Evolutionary conservation across 1,140 invertebrate genomes (phyloP), one percentile per base, ranked within the genome.

Genomic region (Procambarus virginalis): DNA sequence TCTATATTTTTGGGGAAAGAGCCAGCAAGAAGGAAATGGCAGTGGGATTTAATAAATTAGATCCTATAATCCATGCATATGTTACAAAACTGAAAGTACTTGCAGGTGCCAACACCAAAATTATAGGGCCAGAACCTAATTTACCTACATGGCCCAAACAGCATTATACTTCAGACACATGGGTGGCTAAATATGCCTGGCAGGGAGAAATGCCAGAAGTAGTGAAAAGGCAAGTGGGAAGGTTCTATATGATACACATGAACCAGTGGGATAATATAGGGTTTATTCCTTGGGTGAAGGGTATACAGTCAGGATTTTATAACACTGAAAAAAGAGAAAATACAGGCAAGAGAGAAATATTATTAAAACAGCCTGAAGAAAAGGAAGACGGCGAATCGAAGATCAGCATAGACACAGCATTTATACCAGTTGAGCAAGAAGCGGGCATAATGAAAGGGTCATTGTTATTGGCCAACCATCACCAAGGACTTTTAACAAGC

Each of bases 111-210:
- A 48, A 10, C 20, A 34, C 68, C 17, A 68, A 49, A 75, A 20
- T 68, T 75, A 55, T 49, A 84, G 86, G 86, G 20, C 85, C 85
- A 64, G 78, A 82, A 48, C 86, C 86, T 58, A 22, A 88, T 45
- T 51, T 88, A 12, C 86, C 86, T n/a, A 80, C 48, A 0, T 88
- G 86, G 86, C 78, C 86, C 6, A 82, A 82, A 58, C 77, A 46
- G 14, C 17, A 58, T 51, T 88, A 81, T 34, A 58, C 64, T 2
- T 45, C 86, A 55, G 86, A 81, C 22, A 79, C 55, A n/a, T 88
- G 86, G 86, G 64, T 88, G 45, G 78, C 86, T 58, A 88, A 75
- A 68, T 88, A 81, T 88, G 86, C 86, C 5, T 88, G 86, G 86
- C 76, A 73, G 34, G 86, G 86, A 55, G 58, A 80, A 17, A 55